Evolutionary conservation across 2,113 vertebrate species (phyloP), one percentile per base, ranked within the genome.

Genomic region (Corydoras maculifer): DNA sequence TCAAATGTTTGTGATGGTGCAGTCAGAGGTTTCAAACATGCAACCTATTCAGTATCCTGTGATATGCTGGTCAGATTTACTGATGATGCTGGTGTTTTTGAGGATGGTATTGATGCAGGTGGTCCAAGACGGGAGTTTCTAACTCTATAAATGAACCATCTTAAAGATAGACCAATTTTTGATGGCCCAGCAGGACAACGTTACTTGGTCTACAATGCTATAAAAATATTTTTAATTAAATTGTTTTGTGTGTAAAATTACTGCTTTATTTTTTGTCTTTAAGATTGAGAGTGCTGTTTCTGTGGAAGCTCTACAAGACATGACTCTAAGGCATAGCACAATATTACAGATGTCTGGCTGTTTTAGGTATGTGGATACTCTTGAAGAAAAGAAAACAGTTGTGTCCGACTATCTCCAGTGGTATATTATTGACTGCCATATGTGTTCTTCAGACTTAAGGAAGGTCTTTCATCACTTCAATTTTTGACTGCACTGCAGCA

Each of bases 41-140:
- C 31, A 67, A 58, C 62, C 54, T 79, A 59, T 49, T 80, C 74
- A 43, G 72, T 75, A 79, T 67, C 13, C 64, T 74, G 29, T 75
- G 75, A 79, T 70, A 75, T 81, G 70, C 70, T 78, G 31, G 77
- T 81, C 1, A 71, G 5, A 70, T 81, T 81, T 64, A 80, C 70
- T 49, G 77, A 81, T 78, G 69, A 79, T n/a, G n/a, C n/a, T n/a
- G n/a, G n/a, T 74, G 59, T 69, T 67, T 49, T 68, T 5, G 69
- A 76, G 13, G 78, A 78, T 11, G 78, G 68, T 51, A 65, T n/a
- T n/a, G n/a, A n/a, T n/a, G n/a, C n/a, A n/a, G n/a, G n/a, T n/a
- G n/a, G n/a, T n/a, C n/a, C n/a, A 74, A 50, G 5, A 6, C 49
- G 9, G 49, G 9, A 50, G 49, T 50, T 50, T 50, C 49, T 50